phyloP scores from a whole-genome alignment of 1,140 invertebrate genomes.

The Episyrphus balteatus region DNA sequence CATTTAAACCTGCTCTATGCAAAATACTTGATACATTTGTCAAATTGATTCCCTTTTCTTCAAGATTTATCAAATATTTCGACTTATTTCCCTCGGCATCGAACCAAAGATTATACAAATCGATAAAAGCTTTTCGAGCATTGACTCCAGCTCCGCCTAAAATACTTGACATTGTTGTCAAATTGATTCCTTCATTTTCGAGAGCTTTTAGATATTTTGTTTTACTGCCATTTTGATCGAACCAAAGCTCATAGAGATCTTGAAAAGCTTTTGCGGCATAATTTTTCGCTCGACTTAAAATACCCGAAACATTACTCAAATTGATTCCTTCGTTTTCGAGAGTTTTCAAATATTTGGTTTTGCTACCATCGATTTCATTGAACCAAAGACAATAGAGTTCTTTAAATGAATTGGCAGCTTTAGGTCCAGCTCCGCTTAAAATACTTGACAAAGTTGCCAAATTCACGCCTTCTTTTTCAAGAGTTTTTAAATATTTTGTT shows the following conservation, averaged over 20 bases:
- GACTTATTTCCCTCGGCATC: conserved; percentile 15
- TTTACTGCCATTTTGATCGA: conserved; percentile 14
- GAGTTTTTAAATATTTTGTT: conserved; percentile 11
- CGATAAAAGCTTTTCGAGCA: conserved; percentile 12
- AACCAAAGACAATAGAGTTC: conserved; percentile 18
- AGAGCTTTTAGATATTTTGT: conserved; percentile 10
- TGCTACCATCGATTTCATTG: conserved; percentile 7
- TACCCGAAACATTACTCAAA: conserved; percentile 10
- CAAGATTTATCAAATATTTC: conserved; percentile 9
- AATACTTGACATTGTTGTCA: conserved; percentile 13
- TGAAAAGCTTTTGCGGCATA: conserved; percentile 14
- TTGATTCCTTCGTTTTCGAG: conserved; percentile 12
- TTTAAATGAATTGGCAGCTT: conserved; percentile 12
- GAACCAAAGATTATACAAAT: conserved; percentile 16
- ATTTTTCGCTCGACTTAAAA: conserved; percentile 9
- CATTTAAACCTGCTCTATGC: conserved; percentile 10
- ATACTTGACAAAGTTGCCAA: conserved; percentile 17
- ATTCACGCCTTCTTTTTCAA: conserved; percentile 11
- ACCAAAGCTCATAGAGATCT: conserved; percentile 13
- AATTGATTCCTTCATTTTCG: conserved; percentile 8
- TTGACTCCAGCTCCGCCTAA: conserved; percentile 12
- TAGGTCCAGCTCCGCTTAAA: conserved; percentile 11
- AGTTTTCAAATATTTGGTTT: conserved; percentile 12
- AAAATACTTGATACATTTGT: conserved; percentile 13
- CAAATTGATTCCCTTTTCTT: conserved; percentile 12